Percentiles rank a stretch among this genome's conserved stretches.
Conservation (phyloP, 1,140 invertebrate species). For the Dendroctonus valens region DNA sequence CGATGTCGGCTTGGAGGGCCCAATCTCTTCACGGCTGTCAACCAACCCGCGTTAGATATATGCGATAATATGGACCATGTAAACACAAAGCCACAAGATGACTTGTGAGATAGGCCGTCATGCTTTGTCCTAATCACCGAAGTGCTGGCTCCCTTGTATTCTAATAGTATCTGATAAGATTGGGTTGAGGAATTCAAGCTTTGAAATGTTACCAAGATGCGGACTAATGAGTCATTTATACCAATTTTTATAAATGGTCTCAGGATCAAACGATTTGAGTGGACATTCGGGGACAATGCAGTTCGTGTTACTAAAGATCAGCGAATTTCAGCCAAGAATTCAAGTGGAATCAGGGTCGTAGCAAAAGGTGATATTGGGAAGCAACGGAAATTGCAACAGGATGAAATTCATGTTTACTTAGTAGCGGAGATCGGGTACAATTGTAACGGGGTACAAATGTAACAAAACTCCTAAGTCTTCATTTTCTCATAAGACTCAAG, state of each 20-base stretch:
- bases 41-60: constrained; percentile 22
- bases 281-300: too few species aligned
- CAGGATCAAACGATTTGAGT: background rate
- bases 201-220: constrained; percentile 3
- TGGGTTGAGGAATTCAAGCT: constrained; percentile 12
- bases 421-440: too few species aligned
- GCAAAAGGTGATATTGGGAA: too few species aligned
- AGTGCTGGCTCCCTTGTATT: constrained; percentile 27
- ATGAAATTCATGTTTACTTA: too few species aligned
- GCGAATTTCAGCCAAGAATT: too few species aligned
- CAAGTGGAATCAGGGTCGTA: too few species aligned
- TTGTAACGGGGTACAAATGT: too few species aligned
- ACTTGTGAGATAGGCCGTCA: constrained; percentile 30
- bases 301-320: too few species aligned
- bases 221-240: constrained; percentile 12
- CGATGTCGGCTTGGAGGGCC: constrained; percentile 12
- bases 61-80: constrained; percentile 33
- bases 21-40: constrained; percentile 24
- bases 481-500: too few species aligned
- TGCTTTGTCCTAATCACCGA: constrained; percentile 30
- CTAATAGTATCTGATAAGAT: constrained; percentile 27
- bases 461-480: too few species aligned
- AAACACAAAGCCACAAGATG: constrained; percentile 36
- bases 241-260: constrained; percentile 5
- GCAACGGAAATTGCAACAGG: too few species aligned